Base-by-base conservation (phyloP, 2,888 invertebrate genomes). In the Drosophila cognata region DNA sequence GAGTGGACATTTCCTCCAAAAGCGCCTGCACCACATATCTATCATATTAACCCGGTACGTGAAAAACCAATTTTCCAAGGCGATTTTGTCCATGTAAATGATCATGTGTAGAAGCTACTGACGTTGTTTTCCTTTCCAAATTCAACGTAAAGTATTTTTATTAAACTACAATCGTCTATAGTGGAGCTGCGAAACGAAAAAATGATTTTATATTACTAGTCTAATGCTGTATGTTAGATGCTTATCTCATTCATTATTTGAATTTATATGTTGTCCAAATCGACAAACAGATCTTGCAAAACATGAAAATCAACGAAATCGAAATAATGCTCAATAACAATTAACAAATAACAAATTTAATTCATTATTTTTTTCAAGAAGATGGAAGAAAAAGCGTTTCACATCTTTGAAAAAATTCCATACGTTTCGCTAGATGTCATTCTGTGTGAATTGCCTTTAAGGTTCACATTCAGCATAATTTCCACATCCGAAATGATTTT, bases 1-100 rank as follows among this genome's bases (percentile, higher is more conserved):
- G 94, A 96, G 92, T 97, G 97, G 97, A 96, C 96, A 93, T 97
- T 96, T 93, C 97, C 96, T 92, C 96, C 96, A 90, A 96, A 96
- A 93, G 95, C 95, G 93, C 95, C 96, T 91, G 95, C 96, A 92
- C 96, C 96, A 94, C 96, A 96, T 94, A 91, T 92, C 77, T 92
- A 95, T 94, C 94, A 94, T 93, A 96, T 95, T 93, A 96, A 96
- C 95, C 82, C 88, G 96, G 97, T 97, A 94, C 94, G 95, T 91
- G 72, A 43, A 48, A n/a, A 5, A 25, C 13, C 2, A n/a, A 38
- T 16, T 35, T 38, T 28, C 35, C 11, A 31, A 21, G 0, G 1
- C 4, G 21, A 21, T 21, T 13, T 46, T 25, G 16, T 21, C 13
- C 21, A 21, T 21, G 0, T 13, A 25, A 13, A 13, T 25, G 16